Evolutionary conservation across 2,888 invertebrate species (phyloP), one percentile per base, ranked within the genome.

Genomic region (Icerya purchasi): DNA sequence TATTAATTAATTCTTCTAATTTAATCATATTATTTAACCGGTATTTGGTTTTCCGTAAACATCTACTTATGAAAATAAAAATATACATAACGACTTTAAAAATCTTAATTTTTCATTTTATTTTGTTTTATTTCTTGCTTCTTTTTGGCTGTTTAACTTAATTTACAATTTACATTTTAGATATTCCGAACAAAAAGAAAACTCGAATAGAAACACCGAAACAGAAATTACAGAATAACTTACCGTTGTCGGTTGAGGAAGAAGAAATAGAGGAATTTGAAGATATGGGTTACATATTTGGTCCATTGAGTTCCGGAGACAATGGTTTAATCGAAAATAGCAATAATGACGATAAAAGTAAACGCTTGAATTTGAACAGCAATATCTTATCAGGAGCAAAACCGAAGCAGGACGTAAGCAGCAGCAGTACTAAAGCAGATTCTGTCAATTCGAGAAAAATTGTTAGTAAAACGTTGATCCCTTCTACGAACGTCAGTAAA

Each of bases 251-350:
- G 8, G 36, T 36, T 36, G 36, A 36, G 14, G 36, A 36, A 36
- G 60, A 60, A 52, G 56, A 60, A 50, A 60, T 60, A 19, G 60
- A 60, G 52, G 60, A 60, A 52, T 56, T 55, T 25, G 60, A 60
- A 56, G 60, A 60, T 36, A n/a, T 60, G 21, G 60, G 60, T 1
- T 60, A 60, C 22, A 56, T 60, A 36, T 36, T 36, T 36, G 36
- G 36, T 36, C 36, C 36, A 8, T 14, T 36, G 8, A 36, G 36
- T 36, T 14, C 36, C 8, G 14, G 36, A 36, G 8, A 36, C 14
- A 5, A 36, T 14, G 36, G 14, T 36, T 8, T 36, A 8, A 36
- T 36, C 36, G 36, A 36, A 36, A 36, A 36, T 36, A 5, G 36
- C 5, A 36, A 36, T 14, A 14, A 36, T 14, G 14, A 14, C 5